Evolutionary conservation across 2,797 vertebrate species (phyloP), one percentile per base, ranked within the genome.

Genomic region (Anabas testudineus): DNA sequence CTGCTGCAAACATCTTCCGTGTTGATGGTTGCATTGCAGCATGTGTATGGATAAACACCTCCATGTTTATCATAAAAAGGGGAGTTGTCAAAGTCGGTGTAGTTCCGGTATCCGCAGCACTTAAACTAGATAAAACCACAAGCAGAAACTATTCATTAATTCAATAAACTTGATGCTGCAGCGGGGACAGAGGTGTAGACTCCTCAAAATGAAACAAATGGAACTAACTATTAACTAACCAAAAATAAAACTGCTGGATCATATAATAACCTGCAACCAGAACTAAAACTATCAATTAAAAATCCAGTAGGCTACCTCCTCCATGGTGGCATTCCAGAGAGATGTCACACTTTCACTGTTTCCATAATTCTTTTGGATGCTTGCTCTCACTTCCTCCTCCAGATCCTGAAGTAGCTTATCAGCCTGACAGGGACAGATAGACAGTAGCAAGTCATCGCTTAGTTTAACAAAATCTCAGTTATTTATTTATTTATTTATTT

Each of bases 61-160:
- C 2, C 22, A 0, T 0, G 0, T 0, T 0, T 0, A 0, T 0
- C 7, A 7, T 42, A 0, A 46, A 89, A 95, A 3, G 54, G 69
- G 0, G 94, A 95, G 4, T 0, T 26, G 0, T 21, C 8, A 43
- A 95, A 95, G 62, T 95, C 92, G 0, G 89, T 93, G 90, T 93
- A 93, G 85, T 93, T 93, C 4, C 8, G 87, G 81, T 71, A 91
- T 54, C 92, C 93, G 1, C 93, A 95, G 89, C 94, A 95, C 18
- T 87, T 28, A 1, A 94, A 80, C 95, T 95, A 52, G n/a, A 74
- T 6, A 34, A 76, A 60, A 72, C 5, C 1, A 4, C 70, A 36
- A 47, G 2, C 10, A 36, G 77, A 64, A 54, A 45, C 12, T 62
- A 45, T 54, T 24, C 5, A 56, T 21, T 24, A 60, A 22, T 42